Conservation (phyloP, 1,140 invertebrate genomes). For the Oncopodura yosiiana region DNA sequence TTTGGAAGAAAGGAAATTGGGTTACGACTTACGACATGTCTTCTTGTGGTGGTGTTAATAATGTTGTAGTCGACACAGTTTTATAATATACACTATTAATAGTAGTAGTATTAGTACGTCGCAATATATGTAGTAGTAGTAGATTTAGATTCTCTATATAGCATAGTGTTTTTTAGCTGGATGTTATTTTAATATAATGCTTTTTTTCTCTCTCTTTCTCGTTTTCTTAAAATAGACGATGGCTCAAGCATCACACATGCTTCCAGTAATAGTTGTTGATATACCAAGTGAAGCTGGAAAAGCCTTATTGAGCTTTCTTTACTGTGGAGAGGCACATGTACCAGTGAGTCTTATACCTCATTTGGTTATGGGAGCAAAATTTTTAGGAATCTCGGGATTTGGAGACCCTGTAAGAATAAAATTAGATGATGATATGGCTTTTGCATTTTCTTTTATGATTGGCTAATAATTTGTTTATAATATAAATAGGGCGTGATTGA, state of each 20-base stretch:
- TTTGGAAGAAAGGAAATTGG: no score
- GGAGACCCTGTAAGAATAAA: constrained; percentile 34
- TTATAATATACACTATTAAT: background rate
- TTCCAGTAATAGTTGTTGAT: constrained; percentile 35
- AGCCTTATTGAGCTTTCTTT: constrained; percentile 34
- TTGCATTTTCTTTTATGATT: background rate
- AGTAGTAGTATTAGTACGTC: background rate
- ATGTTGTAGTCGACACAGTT: no score
- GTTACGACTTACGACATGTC: no score
- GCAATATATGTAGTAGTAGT: background rate
- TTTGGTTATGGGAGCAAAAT: constrained; percentile 34
- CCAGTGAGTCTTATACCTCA: constrained; percentile 34
- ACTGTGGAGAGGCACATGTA: constrained; percentile 36
- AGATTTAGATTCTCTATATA: background rate
- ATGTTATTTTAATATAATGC: background rate
- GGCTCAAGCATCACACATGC: constrained; percentile 33
- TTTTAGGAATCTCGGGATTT: constrained; percentile 35
- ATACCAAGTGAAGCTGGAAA: constrained; percentile 35
- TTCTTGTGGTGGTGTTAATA: no score
- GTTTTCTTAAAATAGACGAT: constrained; percentile 33
- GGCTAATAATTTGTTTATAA: background rate
- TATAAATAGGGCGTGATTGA: constrained; percentile 35
- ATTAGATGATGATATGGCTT: constrained; percentile 4
- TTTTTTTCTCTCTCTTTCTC: constrained; percentile 4
- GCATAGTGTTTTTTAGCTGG: background rate